Evolutionary conservation across 2,113 vertebrate genomes (phyloP).

Genomic region (Petrocephalus zakoni): DNA sequence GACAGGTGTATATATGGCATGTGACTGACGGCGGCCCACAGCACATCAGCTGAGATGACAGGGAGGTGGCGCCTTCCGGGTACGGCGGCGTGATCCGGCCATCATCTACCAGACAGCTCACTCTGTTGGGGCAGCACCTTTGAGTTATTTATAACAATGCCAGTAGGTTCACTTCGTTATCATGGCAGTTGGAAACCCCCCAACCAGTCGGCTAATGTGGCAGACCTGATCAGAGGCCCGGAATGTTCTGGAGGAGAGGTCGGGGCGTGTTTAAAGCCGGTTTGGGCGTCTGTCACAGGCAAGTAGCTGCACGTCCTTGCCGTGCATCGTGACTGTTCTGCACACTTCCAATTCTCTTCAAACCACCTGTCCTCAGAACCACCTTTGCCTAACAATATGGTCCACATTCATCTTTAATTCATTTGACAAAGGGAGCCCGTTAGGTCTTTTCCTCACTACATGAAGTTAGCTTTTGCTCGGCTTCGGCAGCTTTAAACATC

Average conservation of each 20-base stretch:
- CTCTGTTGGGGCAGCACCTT: not conserved
- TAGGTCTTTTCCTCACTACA: not conserved
- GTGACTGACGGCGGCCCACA: not conserved
- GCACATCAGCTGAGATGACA: not conserved
- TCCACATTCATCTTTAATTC: constrained; percentile 35
- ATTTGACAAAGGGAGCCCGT: constrained; percentile 14
- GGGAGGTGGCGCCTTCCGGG: not conserved
- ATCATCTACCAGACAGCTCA: not conserved
- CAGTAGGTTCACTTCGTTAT: not conserved
- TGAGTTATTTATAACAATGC: not conserved
- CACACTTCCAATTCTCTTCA: not conserved
- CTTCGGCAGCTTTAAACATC: not conserved
- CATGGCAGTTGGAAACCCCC: not conserved
- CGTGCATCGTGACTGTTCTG: not conserved
- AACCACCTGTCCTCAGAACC: constrained; percentile 2
- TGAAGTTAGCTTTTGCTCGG: not conserved
- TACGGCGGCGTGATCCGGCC: not conserved
- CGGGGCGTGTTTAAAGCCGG: not conserved
- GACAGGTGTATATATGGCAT: not conserved
- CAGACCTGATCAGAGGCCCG: not conserved
- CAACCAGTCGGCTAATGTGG: not conserved
- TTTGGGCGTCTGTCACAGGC: not conserved
- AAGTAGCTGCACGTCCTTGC: not conserved
- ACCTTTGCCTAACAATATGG: constrained; percentile 18
- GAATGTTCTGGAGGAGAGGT: not conserved